Evolutionary conservation across 2,888 invertebrate species (phyloP), one percentile per base, ranked within the genome.

Genomic region (Arge pagana): DNA sequence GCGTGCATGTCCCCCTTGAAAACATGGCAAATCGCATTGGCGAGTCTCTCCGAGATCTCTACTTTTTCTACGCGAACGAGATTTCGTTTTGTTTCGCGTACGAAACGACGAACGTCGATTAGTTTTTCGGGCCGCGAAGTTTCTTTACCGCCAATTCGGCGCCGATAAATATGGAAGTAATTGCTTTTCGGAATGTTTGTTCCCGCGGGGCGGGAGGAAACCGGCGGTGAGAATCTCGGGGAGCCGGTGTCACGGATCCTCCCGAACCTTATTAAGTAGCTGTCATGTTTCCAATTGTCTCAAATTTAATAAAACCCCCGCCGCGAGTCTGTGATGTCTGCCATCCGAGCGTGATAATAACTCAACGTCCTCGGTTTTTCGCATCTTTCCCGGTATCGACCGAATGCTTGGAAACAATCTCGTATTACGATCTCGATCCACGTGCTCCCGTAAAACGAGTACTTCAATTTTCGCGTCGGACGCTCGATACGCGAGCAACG

Each of bases 201-300:
- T 24, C 16, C 24, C 30, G 41, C 31, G 35, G 43, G 21, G 33
- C 7, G 45, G 51, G 36, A 26, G 42, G 40, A 48, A 48, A 30
- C 42, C 33, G 36, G 49, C 51, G 49, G 55, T 48, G 54, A 41
- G 19, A 31, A 11, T n/a, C n/a, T n/a, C n/a, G n/a, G 19, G 51
- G 39, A 42, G 51, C 39, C 43, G 55, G 54, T 48, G 26, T 36
- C 53, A 45, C 33, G n/a, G n/a, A 52, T 53, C 48, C 56, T n/a
- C 54, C 50, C 54, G 50, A 61, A 61, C 58, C 61, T 61, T 61
- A 63, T 63, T 60, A 60, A 60, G 59, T 55, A 59, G 54, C 60
- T 58, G 57, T 53, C 60, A 56, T 61, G 43, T 37, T 42, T 43
- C 52, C 42, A 48, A 54, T 48, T 48, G 41, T 54, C 52, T 52